A percentile compares a stretch with the other conserved stretches of the same genome.
These are phyloP conservation scores for Pitta sordida DNA, from an alignment of 2,113 vertebrate species.

Conservation along the genomic window DNA sequence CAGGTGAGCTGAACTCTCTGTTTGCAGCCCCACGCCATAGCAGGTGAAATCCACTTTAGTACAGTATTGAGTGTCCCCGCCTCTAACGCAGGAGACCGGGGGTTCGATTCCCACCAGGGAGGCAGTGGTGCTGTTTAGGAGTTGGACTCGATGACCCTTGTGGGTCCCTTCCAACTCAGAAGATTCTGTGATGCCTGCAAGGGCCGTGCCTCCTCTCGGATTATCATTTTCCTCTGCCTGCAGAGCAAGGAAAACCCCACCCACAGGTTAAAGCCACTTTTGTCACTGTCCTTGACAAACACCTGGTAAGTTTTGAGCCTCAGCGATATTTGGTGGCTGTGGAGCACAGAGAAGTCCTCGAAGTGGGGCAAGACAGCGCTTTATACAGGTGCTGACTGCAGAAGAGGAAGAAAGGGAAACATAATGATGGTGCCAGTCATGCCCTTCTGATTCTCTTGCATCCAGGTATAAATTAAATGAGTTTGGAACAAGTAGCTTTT, in stretches of 20 bases:
- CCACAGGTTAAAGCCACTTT: background rate
- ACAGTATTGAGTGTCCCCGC: too few relatives aligned
- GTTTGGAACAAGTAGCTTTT: background rate
- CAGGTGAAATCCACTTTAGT: too few relatives aligned
- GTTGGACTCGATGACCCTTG: too few relatives aligned
- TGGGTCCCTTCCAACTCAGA: too few relatives aligned
- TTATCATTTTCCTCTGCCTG: background rate
- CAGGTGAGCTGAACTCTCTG: background rate
- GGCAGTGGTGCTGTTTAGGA: too few relatives aligned
- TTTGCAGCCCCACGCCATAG: background rate
- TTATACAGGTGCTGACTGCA: background rate
- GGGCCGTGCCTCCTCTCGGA: background rate
- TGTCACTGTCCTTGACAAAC: background rate
- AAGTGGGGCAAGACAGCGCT: background rate
- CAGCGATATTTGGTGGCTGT: background rate
- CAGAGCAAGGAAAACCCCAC: background rate
- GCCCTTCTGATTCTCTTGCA: background rate
- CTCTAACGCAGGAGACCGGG: too few relatives aligned
- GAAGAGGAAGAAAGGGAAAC: background rate
- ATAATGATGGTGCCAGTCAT: accelerated
- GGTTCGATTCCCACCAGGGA: too few relatives aligned
- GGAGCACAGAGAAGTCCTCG: background rate
- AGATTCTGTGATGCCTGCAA: background rate
- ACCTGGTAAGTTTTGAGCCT: background rate
- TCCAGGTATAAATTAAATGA: background rate